Evolutionary conservation across 1,140 invertebrate species (phyloP), one percentile per base, ranked within the genome.

Genomic region (Ceratosolen fusciceps): DNA sequence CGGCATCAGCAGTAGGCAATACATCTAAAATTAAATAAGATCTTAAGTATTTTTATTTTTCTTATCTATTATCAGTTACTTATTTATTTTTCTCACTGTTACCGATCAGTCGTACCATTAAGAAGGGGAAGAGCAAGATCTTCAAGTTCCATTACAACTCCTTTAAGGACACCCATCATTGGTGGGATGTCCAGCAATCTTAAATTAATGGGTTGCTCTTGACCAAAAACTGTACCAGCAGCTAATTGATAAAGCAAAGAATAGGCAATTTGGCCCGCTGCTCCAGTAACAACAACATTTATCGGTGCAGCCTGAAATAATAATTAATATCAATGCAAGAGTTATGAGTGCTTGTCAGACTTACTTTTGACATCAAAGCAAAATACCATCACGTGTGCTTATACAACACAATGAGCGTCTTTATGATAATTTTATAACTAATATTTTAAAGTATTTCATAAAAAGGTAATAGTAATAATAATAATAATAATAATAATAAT

Each of bases 191-290:
- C 99, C 77, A 99, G 91, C 68, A 99, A 92, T 86, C 97, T 96
- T 19, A 99, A 92, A 86, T 95, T 95, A 9, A 99, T 90, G 0
- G 96, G 95, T 89, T 98, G 97, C 62, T 98, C 92, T 65, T 92
- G 91, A 16, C 99, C 98, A 92, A 99, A 99, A 0, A 99, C 98
- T 91, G 98, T 95, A 83, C 99, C 99, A 85, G 97, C 97, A 24
- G 96, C 96, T 83, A 99, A 92, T 90, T 97, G 96, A 85, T 97
- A 98, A 0, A 99, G 88, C 37, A 99, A 91, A 0, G 98, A 99
- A 89, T 99, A 99, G 56, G 97, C 98, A 85, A 99, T 99, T 91
- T 99, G 99, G 24, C 98, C 98, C 73, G 97, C 97, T 85, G 98
- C 98, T 81, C 99, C 99, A 79, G 98, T 99, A 14, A 99, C 95